These are phyloP conservation scores for Camelus bactrianus DNA, from an alignment of 2,113 vertebrate genomes.

Conservation along the genomic window DNA sequence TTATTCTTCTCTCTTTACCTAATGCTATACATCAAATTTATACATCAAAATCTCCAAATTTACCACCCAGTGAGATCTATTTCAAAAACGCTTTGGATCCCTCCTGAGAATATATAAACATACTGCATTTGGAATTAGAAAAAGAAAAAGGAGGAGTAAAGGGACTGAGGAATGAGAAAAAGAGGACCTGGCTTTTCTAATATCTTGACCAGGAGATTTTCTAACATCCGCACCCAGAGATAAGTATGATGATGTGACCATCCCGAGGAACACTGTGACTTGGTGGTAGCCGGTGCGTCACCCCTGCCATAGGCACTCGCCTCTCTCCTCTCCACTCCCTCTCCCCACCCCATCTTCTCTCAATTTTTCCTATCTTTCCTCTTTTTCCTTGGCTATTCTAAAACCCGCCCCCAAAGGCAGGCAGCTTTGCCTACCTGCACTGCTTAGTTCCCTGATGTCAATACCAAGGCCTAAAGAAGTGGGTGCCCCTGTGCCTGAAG, in stretches of 20 bases:
- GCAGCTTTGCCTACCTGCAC: neutral
- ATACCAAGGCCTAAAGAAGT: neutral
- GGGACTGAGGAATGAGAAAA: neutral
- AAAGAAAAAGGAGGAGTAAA: neutral
- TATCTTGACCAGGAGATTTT: neutral
- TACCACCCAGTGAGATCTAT: neutral
- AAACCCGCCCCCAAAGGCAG: neutral
- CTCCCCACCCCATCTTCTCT: neutral
- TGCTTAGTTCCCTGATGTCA: neutral
- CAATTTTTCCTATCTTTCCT: neutral
- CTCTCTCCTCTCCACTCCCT: neutral
- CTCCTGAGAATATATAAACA: neutral
- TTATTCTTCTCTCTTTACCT: neutral
- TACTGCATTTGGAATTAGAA: neutral
- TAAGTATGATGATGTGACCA: accelerated
- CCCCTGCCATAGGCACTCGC: too few relatives aligned
- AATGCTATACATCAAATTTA: neutral
- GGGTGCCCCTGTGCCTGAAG: neutral
- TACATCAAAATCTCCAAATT: neutral
- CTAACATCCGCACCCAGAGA: neutral
- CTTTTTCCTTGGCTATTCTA: neutral
- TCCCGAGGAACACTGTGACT: neutral
- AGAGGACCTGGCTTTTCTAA: neutral
- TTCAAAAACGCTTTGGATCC: neutral
- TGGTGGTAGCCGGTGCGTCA: neutral